Base-by-base conservation (phyloP, 2,797 vertebrate genomes). In the Enteromius mattozi region DNA sequence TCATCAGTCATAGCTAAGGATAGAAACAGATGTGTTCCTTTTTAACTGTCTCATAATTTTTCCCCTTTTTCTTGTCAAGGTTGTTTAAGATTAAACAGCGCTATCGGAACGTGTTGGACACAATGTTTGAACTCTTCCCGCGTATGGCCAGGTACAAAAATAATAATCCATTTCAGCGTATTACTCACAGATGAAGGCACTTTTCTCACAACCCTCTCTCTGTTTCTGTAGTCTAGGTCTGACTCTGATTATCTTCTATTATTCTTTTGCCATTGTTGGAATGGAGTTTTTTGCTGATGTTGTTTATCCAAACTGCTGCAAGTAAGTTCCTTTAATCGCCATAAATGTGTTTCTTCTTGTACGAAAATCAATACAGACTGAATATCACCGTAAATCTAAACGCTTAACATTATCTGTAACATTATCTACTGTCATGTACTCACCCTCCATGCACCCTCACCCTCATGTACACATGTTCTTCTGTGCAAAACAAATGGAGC, bases 71-170 rank as follows among this genome's bases (percentile, higher is more conserved):
- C 66, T 74, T 63, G 14, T 82, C 0, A 86, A 99, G 98, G 94
- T 90, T 99, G 42, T 99, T 99, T 87, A 99, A 99, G 80, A 93
- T 99, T 90, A 99, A 99, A 91, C 96, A 97, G 90, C 93, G 98
- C 68, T 99, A 98, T 92, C 96, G 97, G 66, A 98, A 99, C 0
- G 98, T 99, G 80, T 90, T 99, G 93, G 98, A 99, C 92, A 99
- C 98, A 79, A 99, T 99, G 97, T 99, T 99, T 80, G 98, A 99
- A 93, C 92, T 99, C 86, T 96, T 99, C 76, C 98, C 98, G 1
- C 94, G 97, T 51, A 99, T 99, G 98, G 98, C 97, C 90, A 99
- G 96, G 96, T 97, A 94, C 72, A 35, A 14, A 51, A 27, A 33
- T 66, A 75, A 13, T 21, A 35, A 49, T 77, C 12, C 24, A 59